Evolutionary conservation across 2,888 invertebrate genomes (phyloP), one percentile per base, ranked within the genome.

Genomic region (Apodemia mormo): DNA sequence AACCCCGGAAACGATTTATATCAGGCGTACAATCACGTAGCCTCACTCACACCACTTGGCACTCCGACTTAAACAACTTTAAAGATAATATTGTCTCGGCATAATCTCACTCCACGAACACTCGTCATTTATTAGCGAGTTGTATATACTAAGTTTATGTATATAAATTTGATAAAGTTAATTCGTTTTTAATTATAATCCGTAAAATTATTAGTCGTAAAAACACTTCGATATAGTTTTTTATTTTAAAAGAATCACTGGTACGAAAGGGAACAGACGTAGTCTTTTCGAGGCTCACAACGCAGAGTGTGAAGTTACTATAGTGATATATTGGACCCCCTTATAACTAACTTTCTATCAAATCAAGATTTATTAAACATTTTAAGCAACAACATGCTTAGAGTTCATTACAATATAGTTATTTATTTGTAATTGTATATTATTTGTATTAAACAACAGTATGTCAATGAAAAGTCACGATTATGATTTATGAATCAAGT

Each of bases 111-210:
- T 92, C 92, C 92, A 88, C 90, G 85, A 79, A 85, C 86, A 90
- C 92, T 90, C 90, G 90, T 84, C 85, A 87, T 85, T 87, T 85
- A 88, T 83, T 82, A 87, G 90, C 92, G 90, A 92, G 90, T 87
- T 84, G 86, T 90, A 86, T 87, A 89, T 87, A 88, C 90, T 90
- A 90, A 82, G 87, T 90, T 88, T 80, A 78, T 79, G 80, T 91
- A 89, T 91, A 90, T 92, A 92, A 92, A 92, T 91, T 90, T 92
- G 89, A 91, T 93, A 92, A 92, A 91, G 88, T 92, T 92, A 89
- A 91, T 92, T 92, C 90, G 90, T 90, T 88, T 88, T 86, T 86
- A 84, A 89, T 85, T 85, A 65, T 69, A 69, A 65, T 65, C 65
- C 65, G 65, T 68, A 68, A 68, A 68, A 86, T 87, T 85, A 80